Percentiles rank a stretch among this genome's conserved stretches.
Evolutionary conservation across 2,888 invertebrate genomes (phyloP).

Genomic region (Andrena dorsata): DNA sequence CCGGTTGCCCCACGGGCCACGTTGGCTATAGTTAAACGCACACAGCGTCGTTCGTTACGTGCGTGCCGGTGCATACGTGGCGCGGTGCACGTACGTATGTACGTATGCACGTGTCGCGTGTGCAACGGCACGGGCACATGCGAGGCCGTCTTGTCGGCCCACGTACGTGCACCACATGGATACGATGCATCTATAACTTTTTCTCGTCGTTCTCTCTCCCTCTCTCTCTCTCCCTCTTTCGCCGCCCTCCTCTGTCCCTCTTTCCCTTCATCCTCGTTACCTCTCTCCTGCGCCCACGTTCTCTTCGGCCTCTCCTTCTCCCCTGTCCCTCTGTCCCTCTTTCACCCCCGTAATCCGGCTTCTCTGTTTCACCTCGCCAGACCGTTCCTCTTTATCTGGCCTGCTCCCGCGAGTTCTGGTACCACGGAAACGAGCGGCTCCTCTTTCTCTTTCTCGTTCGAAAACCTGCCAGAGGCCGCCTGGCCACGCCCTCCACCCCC

Average conservation of each 20-base stretch:
- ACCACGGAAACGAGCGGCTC: constrained; percentile 76
- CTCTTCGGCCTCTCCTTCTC: constrained; percentile 57
- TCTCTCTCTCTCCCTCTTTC: constrained; percentile 48
- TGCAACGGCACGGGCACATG: constrained; percentile 65
- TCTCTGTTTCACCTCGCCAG: constrained; percentile 41
- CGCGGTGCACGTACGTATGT: constrained; percentile 23
- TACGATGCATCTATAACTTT: constrained; percentile 72
- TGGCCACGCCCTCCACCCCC: constrained; percentile 81
- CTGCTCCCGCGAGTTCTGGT: constrained; percentile 68
- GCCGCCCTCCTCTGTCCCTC: constrained; percentile 64
- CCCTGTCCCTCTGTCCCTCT: constrained; percentile 24
- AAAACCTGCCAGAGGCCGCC: constrained; percentile 80
- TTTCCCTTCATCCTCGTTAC: constrained; percentile 70
- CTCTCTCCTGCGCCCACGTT: constrained; percentile 45
- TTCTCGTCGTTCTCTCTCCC: constrained; percentile 55
- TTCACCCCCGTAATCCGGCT: constrained; percentile 56
- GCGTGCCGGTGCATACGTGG: constrained; percentile 66
- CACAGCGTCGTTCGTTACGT: constrained; percentile 59
- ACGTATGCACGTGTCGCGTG: constrained; percentile 59
- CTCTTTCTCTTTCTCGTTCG: constrained; percentile 80
- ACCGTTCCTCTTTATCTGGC: constrained; percentile 52
- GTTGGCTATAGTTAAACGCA: constrained; percentile 74
- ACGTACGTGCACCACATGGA: constrained; percentile 63
- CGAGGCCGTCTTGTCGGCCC: constrained; percentile 51
- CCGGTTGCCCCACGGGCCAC: constrained; percentile 81